Evolutionary conservation across 1,140 invertebrate genomes (phyloP).

Genomic region (Cotesia typhae): DNA sequence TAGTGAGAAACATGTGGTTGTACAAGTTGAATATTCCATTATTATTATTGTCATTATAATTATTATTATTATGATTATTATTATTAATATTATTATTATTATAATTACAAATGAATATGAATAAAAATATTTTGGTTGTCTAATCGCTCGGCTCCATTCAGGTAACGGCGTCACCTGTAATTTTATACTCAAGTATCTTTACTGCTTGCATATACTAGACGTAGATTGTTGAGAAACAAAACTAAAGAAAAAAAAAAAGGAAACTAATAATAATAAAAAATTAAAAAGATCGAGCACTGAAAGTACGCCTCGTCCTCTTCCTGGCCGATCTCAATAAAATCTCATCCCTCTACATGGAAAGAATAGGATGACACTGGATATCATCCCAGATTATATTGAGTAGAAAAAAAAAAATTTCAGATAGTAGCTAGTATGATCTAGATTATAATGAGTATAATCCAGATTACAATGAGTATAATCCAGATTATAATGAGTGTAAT

Average conservation of each 20-base stretch:
- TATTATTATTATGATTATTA: conserved; percentile 3
- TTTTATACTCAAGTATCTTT: conserved; percentile 36
- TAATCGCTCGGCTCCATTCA: conserved; percentile 26
- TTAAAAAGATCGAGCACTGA: conserved; percentile 35
- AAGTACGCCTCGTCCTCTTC: conserved; percentile 33
- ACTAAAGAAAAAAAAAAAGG: conserved; percentile 14
- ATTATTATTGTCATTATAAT: too few relatives aligned
- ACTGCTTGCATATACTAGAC: conserved; percentile 32
- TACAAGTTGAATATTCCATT: conserved; percentile 29
- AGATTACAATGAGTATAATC: too few relatives aligned
- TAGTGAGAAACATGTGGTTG: conserved; percentile 9
- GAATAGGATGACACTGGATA: too few relatives aligned
- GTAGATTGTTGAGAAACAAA: conserved; percentile 20
- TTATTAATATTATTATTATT: conserved; percentile 9
- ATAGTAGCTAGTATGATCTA: too few relatives aligned
- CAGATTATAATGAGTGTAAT: too few relatives aligned
- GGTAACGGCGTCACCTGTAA: conserved; percentile 23
- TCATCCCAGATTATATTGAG: too few relatives aligned
- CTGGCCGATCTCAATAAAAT: conserved; percentile 26
- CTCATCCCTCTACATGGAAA: conserved; percentile 13
- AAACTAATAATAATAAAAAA: too few relatives aligned
- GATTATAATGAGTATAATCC: too few relatives aligned
- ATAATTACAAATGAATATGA: conserved; percentile 3
- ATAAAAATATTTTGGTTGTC: conserved; percentile 22
- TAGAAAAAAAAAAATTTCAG: too few relatives aligned